These are phyloP conservation scores for Hydroisotoma schaefferi DNA, from an alignment of 2,888 invertebrate species.

Conservation along the genomic window DNA sequence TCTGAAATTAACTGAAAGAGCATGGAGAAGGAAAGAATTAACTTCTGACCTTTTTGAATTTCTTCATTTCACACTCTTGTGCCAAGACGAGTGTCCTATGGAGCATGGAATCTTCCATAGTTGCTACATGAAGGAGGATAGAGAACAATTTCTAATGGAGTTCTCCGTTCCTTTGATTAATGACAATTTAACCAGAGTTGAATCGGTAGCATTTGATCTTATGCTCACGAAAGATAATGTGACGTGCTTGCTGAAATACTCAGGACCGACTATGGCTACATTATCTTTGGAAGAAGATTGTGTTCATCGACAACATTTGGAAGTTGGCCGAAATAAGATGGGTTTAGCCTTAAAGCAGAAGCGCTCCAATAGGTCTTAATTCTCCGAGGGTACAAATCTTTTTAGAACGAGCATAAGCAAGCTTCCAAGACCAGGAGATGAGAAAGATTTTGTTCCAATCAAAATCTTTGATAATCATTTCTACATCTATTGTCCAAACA, in stretches of 20 bases:
- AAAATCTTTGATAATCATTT: neutral
- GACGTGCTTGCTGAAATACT: constrained; percentile 11
- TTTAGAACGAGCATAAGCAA: neutral
- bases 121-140: constrained; percentile 5
- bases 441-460: neutral
- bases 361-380: neutral
- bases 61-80: constrained; percentile 17
- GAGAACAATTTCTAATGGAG: constrained; percentile 12
- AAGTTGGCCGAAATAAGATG: neutral
- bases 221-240: constrained; percentile 6
- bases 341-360: neutral
- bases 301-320: constrained; percentile 6
- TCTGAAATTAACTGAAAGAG: constrained; percentile 4
- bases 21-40: constrained; percentile 11
- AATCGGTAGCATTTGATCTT: constrained; percentile 28
- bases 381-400: neutral
- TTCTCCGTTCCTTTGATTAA: constrained; percentile 25
- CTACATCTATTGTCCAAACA: neutral
- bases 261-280: constrained; percentile 19
- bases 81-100: constrained; percentile 6
- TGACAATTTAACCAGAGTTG: constrained; percentile 10
- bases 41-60: constrained; percentile 12
- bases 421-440: neutral
- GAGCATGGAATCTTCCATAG: constrained; percentile 23
- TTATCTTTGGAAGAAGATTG: constrained; percentile 27